Percentiles rank a stretch among this genome's conserved stretches.
Evolutionary conservation across 2,113 vertebrate genomes (phyloP).

Genomic region (Neotoma lepida): DNA sequence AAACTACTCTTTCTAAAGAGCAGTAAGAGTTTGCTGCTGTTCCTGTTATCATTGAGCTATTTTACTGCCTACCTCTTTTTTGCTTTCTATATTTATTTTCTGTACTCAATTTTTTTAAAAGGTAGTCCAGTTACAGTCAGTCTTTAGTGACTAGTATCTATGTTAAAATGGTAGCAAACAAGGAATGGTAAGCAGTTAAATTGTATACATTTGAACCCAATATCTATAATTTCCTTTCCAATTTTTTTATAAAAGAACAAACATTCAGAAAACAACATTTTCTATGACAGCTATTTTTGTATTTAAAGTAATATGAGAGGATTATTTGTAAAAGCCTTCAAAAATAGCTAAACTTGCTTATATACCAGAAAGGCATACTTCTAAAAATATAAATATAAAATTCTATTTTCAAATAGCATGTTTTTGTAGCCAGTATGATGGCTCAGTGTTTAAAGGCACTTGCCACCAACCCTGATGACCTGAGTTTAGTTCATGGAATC

Average conservation of each 20-base stretch:
- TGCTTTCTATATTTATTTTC: constrained; percentile 78
- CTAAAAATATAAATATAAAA: constrained; percentile 17
- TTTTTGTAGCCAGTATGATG: not conserved
- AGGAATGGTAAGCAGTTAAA: constrained; percentile 77
- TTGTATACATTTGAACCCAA: constrained; percentile 72
- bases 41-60: constrained; percentile 81
- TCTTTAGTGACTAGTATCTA: constrained; percentile 80
- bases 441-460: not conserved
- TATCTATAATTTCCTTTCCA: constrained; percentile 19
- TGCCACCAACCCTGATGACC: not conserved
- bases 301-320: not conserved
- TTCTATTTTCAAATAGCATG: not conserved
- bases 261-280: not conserved
- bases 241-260: not conserved
- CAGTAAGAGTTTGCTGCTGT: constrained; percentile 85
- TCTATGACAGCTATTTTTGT: not conserved
- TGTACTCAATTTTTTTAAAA: constrained; percentile 59
- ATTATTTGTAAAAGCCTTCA: not conserved
- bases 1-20: constrained; percentile 87
- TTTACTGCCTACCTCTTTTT: constrained; percentile 38
- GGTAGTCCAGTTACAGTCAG: constrained; percentile 80
- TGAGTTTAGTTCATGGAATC: not conserved
- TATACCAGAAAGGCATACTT: not conserved
- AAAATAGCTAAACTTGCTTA: not conserved
- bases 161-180: constrained; percentile 74